These are phyloP conservation scores for Tragulus kanchil DNA, from an alignment of 2,113 vertebrate genomes.

Conservation along the genomic window DNA sequence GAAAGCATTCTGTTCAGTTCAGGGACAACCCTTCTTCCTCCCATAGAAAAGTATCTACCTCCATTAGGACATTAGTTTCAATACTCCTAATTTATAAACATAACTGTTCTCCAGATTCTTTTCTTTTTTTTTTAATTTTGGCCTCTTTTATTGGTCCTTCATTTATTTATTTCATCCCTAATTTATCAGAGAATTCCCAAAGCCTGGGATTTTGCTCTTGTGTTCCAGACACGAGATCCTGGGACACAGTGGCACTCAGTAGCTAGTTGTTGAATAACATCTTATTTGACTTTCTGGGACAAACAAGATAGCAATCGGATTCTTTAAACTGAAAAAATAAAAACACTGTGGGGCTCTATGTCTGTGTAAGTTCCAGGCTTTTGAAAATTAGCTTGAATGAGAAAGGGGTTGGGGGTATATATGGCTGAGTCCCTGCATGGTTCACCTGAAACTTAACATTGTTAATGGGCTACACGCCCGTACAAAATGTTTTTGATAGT, in stretches of 20 bases:
- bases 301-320: not conserved
- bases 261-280: not conserved
- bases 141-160: no score
- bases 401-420: no score
- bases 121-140: not conserved
- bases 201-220: not conserved
- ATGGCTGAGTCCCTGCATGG: no score
- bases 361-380: conserved; percentile 22
- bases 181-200: not conserved
- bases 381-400: not conserved
- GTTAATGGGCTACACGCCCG: no score
- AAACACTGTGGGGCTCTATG: not conserved
- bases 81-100: not conserved
- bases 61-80: not conserved
- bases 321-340: not conserved
- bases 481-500: no score
- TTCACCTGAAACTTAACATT: no score
- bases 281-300: not conserved
- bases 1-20: no score
- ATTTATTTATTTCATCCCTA: no score
- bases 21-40: no score
- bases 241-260: not conserved
- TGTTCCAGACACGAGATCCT: not conserved
- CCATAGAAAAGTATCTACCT: not conserved
- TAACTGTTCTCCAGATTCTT: not conserved